Evolutionary conservation across 2,113 vertebrate genomes (phyloP).

Genomic region (Machaerirhynchus nigripectus): DNA sequence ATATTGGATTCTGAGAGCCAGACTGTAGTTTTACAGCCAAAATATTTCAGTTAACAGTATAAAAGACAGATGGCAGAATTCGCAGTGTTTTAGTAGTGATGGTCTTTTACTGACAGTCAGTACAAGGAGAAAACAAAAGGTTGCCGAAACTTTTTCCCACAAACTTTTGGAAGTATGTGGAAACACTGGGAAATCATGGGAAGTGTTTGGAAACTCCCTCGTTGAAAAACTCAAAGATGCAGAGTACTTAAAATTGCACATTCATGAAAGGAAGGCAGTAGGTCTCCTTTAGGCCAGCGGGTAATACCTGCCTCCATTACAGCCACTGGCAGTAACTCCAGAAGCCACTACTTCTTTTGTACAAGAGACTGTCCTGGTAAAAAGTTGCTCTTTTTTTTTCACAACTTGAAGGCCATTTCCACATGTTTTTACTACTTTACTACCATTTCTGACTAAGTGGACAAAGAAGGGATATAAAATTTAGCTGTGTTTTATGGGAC

Average conservation of each 20-base stretch:
- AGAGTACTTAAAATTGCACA: rapidly evolving
- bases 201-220: background rate
- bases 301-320: background rate
- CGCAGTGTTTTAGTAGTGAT: background rate
- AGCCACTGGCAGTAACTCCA: background rate
- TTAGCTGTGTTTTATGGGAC: background rate
- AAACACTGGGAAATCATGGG: background rate
- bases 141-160: background rate
- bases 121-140: background rate
- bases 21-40: background rate
- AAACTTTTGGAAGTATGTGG: background rate
- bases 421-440: background rate
- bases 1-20: background rate
- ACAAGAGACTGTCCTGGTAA: background rate
- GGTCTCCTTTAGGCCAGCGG: background rate
- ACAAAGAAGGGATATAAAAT: background rate
- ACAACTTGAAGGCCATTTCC: background rate
- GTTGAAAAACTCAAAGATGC: background rate
- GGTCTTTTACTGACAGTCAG: background rate
- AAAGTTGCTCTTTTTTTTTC: background rate
- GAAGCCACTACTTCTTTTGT: background rate
- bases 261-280: background rate
- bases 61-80: conserved; percentile 21
- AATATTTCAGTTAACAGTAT: background rate
- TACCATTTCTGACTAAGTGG: background rate